These are phyloP conservation scores for Perca flavescens DNA, from an alignment of 2,113 vertebrate genomes.

Conservation along the genomic window DNA sequence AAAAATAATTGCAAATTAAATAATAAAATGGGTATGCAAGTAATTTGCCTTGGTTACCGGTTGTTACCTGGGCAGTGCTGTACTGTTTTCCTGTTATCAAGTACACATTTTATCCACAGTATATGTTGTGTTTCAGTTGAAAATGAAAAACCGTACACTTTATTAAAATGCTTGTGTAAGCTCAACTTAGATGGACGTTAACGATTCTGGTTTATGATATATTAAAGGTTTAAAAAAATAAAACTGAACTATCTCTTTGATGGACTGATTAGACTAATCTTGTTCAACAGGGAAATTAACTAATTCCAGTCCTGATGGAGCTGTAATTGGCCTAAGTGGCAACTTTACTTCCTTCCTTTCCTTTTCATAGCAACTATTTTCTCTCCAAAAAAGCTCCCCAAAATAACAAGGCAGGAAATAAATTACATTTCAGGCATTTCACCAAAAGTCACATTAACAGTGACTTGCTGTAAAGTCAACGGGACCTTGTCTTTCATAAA, in stretches of 20 bases:
- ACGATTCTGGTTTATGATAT: background rate
- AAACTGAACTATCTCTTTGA: background rate
- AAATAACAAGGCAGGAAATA: background rate
- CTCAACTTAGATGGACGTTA: background rate
- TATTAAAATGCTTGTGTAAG: background rate
- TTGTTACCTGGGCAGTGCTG: background rate
- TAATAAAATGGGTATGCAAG: background rate
- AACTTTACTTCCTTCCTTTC: constrained; percentile 25
- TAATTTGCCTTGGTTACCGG: background rate
- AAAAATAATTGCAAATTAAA: background rate
- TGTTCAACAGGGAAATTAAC: background rate
- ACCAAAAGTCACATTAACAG: background rate
- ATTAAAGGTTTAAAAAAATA: background rate
- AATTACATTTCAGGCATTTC: background rate
- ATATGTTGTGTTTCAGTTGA: background rate
- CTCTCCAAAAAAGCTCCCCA: background rate
- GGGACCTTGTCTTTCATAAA: background rate
- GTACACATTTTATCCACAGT: background rate
- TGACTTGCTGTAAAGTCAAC: background rate
- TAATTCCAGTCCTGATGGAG: constrained; percentile 11
- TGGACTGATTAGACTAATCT: background rate
- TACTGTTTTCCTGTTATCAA: background rate
- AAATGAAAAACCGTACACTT: background rate
- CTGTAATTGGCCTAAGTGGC: constrained; percentile 20
- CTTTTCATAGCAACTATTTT: constrained; percentile 17